Conservation (phyloP, 2,113 vertebrate species). For the Pogonocichla stellata region DNA sequence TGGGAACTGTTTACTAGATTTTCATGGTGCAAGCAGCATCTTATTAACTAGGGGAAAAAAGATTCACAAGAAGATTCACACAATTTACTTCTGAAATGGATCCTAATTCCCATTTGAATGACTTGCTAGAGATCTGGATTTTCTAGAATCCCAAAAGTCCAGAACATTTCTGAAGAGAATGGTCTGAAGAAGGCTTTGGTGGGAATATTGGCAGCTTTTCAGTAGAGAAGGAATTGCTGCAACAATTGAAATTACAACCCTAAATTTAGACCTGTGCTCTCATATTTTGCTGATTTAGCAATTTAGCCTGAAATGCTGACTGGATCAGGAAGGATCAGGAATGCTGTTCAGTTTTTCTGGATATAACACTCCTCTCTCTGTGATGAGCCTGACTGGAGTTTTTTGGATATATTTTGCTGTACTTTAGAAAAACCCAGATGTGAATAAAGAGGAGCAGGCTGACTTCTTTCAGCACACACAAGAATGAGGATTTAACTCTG, state of each 20-base stretch:
- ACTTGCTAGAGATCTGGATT: background rate
- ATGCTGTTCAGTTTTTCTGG: background rate
- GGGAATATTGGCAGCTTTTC: background rate
- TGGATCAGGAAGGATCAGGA: background rate
- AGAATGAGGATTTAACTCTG: background rate
- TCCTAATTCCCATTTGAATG: background rate
- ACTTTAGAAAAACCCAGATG: background rate
- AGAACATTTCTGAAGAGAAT: background rate
- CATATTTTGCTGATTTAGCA: background rate
- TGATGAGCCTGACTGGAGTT: background rate
- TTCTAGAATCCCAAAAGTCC: background rate
- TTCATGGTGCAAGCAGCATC: background rate
- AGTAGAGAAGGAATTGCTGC: background rate
- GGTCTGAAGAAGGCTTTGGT: background rate
- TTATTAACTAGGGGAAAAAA: background rate
- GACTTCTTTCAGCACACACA: background rate
- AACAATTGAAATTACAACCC: background rate
- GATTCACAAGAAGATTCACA: background rate
- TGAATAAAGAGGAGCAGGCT: background rate
- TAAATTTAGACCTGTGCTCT: background rate
- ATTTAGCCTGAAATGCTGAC: background rate
- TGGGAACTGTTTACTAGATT: background rate
- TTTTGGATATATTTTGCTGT: background rate
- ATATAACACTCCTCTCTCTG: rapidly evolving
- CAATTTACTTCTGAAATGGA: background rate